phyloP scores from a whole-genome alignment of 2,113 vertebrate species.

The Pteropus alecto region DNA sequence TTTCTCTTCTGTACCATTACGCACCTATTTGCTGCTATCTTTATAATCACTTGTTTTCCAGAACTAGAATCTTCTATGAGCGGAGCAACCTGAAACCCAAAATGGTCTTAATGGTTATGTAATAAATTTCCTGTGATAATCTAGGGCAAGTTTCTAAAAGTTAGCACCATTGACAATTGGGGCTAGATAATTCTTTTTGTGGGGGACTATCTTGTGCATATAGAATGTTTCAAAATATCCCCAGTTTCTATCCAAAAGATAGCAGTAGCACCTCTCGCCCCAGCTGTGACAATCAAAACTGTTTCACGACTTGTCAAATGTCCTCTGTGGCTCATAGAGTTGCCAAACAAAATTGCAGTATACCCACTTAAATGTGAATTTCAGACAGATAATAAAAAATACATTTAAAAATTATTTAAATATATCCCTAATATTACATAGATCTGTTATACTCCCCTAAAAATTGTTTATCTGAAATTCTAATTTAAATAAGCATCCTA shows the following conservation, averaged over 20 bases:
- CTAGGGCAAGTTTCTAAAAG: neutral
- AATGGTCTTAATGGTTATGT: neutral
- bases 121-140: neutral
- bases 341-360: neutral
- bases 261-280: fast-evolving
- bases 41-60: neutral
- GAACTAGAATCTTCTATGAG: neutral
- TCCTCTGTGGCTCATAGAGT: neutral
- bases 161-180: neutral
- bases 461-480: neutral
- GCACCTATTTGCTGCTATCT: neutral
- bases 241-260: neutral
- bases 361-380: neutral
- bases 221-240: neutral
- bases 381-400: neutral
- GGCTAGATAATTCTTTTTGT: neutral
- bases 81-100: neutral
- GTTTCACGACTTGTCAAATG: neutral
- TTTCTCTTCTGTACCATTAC: neutral
- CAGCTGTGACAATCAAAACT: neutral
- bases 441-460: neutral
- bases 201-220: neutral
- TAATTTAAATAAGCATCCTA: neutral
- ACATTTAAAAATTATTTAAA: neutral
- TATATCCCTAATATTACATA: neutral